A percentile compares a stretch with the other conserved stretches of the same genome.
phyloP scores from a whole-genome alignment of 2,888 invertebrate species.

The Psylliodes chrysocephalus region DNA sequence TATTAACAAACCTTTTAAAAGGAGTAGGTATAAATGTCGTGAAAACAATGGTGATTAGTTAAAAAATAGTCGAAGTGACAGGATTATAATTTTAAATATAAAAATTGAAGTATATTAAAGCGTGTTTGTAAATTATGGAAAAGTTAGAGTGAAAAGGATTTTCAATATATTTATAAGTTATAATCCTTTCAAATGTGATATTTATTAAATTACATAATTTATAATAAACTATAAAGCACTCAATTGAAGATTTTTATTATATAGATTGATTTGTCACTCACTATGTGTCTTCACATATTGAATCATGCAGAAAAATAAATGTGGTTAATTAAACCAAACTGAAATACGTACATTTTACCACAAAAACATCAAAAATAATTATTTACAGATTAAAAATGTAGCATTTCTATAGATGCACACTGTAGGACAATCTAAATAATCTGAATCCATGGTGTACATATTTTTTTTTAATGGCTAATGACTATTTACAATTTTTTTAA shows the following conservation, averaged over 20 bases:
- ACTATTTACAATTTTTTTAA: no score
- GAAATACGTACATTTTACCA: no score
- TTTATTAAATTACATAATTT: constrained; percentile 1
- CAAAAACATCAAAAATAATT: no score
- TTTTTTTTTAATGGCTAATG: no score
- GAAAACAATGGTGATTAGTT: background rate
- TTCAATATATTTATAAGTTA: background rate
- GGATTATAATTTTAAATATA: constrained; percentile 8
- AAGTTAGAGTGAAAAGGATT: background rate
- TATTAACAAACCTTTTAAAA: no score
- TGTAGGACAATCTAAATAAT: no score
- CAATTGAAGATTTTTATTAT: constrained; percentile 14
- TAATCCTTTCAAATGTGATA: constrained; percentile 8
- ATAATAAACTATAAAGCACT: constrained; percentile 24
- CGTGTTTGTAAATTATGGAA: background rate
- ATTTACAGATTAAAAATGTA: no score
- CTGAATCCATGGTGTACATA: no score
- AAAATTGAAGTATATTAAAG: background rate
- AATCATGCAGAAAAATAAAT: constrained; percentile 18
- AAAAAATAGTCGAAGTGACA: constrained; percentile 4
- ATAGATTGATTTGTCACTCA: constrained; percentile 31
- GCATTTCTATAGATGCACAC: no score
- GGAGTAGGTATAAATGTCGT: no score
- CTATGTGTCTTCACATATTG: constrained; percentile 27
- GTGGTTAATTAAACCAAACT: no score